Base-by-base conservation (phyloP, 2,888 invertebrate genomes). In the Andrena flavipes region DNA sequence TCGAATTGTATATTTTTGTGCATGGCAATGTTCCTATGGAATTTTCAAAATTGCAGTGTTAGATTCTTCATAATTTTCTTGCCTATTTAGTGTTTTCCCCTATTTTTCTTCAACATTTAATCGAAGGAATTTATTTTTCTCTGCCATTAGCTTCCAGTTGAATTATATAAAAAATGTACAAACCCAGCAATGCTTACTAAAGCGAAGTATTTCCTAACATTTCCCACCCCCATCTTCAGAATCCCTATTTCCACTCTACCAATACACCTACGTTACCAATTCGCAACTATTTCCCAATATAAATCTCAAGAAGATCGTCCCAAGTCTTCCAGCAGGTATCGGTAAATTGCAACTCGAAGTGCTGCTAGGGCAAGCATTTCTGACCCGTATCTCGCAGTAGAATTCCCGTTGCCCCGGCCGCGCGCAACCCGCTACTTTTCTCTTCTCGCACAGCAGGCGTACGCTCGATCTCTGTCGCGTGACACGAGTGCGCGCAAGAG, bases 341-440 rank as follows among this genome's bases (percentile, higher is more conserved):
- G 88, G 76, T 85, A 91, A 92, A 92, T 88, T 92, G 91, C 92
- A 93, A 91, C 89, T 91, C 87, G 90, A 91, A 91, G 92, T 92
- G 91, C 87, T 92, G 91, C 92, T 88, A 87, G 89, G 91, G 90
- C 90, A 92, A 92, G 91, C 92, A 92, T 92, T 93, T 92, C 92
- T 92, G 92, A 92, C 92, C 92, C 91, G 91, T 88, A 92, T 92
- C 85, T 84, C 84, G 76, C 68, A 82, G 42, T 42, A 16, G 89
- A 91, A 91, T 91, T 91, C 91, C 90, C 91, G 87, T 86, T 78
- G 49, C 84, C 89, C 81, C 89, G 84, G 88, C 64, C 62, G 42
- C 48, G 49, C 49, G 56, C 67, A 56, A 76, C 48, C 70, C 56
- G 56, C 73, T 49, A 76, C 76, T 82, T 88, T 87, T 87, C 74